Percentiles rank a stretch among this genome's conserved stretches.
Evolutionary conservation across 2,888 invertebrate genomes (phyloP).

Genomic region (Vesta saturnalis): DNA sequence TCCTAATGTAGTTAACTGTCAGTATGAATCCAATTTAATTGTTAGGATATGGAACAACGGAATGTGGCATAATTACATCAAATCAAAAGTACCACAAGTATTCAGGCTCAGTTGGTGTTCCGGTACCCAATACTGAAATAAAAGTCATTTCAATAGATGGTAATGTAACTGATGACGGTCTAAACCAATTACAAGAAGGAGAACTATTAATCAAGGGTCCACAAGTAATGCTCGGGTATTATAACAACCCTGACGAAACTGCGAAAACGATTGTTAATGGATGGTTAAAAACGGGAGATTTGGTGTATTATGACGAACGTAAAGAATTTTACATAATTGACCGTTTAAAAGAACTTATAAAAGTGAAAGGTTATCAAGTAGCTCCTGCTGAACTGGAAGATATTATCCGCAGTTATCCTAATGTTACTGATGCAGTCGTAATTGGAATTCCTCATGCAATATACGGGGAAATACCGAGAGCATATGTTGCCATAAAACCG

Average conservation of each 20-base stretch:
- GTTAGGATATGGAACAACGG: slow-evolving; percentile 77
- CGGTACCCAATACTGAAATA: slow-evolving; percentile 70
- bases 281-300: slow-evolving; percentile 80
- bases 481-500: slow-evolving; percentile 71
- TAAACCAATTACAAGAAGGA: slow-evolving; percentile 69
- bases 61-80: slow-evolving; percentile 65
- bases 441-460: slow-evolving; percentile 75
- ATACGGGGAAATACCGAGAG: slow-evolving; percentile 78
- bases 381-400: slow-evolving; percentile 87
- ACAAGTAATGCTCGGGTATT: slow-evolving; percentile 84
- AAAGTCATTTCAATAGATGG: slow-evolving; percentile 69
- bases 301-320: slow-evolving; percentile 67
- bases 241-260: slow-evolving; percentile 78
- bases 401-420: slow-evolving; percentile 74
- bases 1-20: not conserved
- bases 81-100: slow-evolving; percentile 31
- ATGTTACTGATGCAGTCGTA: slow-evolving; percentile 81
- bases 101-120: slow-evolving; percentile 65
- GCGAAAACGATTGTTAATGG: slow-evolving; percentile 73
- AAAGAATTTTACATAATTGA: slow-evolving; percentile 77
- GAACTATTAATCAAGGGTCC: slow-evolving; percentile 81
- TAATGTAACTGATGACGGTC: slow-evolving; percentile 47
- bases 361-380: slow-evolving; percentile 76
- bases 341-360: slow-evolving; percentile 70
- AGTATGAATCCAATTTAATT: not conserved